Base-by-base conservation (phyloP, 2,797 vertebrate species). In the Dryobates pubescens region DNA sequence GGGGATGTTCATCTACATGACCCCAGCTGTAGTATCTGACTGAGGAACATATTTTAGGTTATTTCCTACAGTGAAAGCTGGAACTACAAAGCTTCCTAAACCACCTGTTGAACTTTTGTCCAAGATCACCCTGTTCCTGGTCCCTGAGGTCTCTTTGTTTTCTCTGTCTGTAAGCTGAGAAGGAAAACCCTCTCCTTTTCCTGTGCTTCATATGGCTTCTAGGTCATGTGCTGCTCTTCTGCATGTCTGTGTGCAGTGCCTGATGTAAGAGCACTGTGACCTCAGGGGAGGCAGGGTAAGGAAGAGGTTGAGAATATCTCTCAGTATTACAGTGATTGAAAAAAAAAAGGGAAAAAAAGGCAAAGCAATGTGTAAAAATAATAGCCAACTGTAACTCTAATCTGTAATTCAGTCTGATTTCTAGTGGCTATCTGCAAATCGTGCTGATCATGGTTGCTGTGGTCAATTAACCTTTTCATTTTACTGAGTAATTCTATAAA, bases 401-500 rank as follows among this genome's bases (percentile, higher is more conserved):
- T 90, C 9, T 57, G 10, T 82, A 82, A 87, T 91, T 62, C 4
- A 49, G 54, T 89, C 67, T 64, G 38, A 68, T 88, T 86, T 88
- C 70, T 57, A 56, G 45, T 64, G 49, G 20, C 6, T 81, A 30
- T 54, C 36, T 47, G 7, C 56, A 88, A 92, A 87, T 26, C 1
- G 17, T 13, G 14, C 54, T 24, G 19, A 32, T 89, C 29, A 29
- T 79, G 32, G 16, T 29, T 88, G 22, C n/a, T 56, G 19, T 75
- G 8, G 24, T 73, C 73, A 65, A 75, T 51, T 81, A 93, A 58
- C 7, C 36, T 34, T 73, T 94, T 77, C 7, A n/a, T 86, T 88
- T 96, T 64, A 70, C 59, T 77, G 34, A 78, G 27, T 30, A 58
- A 4, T 51, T 32, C 23, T 75, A 34, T 32, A 71, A 82, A 91